Conservation (phyloP, 2,797 vertebrate genomes). For the Psittacula derbiana region DNA sequence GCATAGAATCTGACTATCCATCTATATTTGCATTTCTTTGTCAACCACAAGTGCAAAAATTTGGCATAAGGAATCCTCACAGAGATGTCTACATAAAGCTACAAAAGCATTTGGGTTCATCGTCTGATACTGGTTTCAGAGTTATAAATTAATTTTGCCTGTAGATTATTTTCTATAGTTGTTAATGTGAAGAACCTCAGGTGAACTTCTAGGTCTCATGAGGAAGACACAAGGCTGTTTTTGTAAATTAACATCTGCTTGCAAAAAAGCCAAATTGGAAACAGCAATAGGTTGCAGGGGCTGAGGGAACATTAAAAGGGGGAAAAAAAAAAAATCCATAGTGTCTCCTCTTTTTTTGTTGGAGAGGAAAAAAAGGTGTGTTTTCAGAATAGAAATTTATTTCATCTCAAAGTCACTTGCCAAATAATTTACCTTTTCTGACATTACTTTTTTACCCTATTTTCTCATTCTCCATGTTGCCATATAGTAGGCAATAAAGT, state of each 20-base stretch:
- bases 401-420: not conserved
- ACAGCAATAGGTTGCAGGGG: not conserved
- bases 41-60: not conserved
- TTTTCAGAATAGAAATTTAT: not conserved
- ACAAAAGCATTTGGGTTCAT: not conserved
- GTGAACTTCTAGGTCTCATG: not conserved
- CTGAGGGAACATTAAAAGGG: not conserved
- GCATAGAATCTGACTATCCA: not conserved
- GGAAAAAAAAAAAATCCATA: not conserved
- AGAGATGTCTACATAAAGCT: not conserved
- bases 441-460: not conserved
- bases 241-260: not conserved
- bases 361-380: not conserved
- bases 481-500: not conserved
- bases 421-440: not conserved
- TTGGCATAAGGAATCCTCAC: not conserved
- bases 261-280: not conserved
- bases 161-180: not conserved
- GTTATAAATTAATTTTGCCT: not conserved
- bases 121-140: not conserved
- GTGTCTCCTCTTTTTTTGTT: not conserved
- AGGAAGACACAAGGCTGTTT: not conserved
- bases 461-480: not conserved
- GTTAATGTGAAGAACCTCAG: not conserved
- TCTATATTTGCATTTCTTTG: not conserved